Evolutionary conservation across 2,797 vertebrate genomes (phyloP), one percentile per base, ranked within the genome.

Genomic region (Coendou prehensilis): DNA sequence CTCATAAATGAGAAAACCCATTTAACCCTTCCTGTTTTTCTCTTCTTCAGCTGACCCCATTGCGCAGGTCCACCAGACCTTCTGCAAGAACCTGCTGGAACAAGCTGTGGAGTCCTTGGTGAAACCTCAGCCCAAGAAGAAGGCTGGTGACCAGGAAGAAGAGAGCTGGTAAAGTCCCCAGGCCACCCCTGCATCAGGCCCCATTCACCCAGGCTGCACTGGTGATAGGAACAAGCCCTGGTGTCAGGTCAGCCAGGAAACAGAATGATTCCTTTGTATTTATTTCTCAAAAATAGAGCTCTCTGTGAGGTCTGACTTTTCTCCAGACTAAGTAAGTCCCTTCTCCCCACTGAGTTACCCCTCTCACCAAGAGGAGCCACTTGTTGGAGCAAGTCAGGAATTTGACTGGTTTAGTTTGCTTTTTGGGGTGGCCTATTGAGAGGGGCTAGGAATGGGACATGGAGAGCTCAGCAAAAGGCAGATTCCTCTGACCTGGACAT

Each of bases 1-100:
- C 41, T 41, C 15, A 2, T 6, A 15, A n/a, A 26, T 45, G 15
- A 79, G 20, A 71, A 41, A 26, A 37, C 63, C 45, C 28, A 10
- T n/a, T 71, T 73, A 87, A 89, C 52, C 5, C 33, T 9, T 54
- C 67, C 23, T 57, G 76, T 57, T 56, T 82, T 47, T 15, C 67
- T 92, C 69, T 54, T 93, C 81, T 92, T 15, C 98, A 99, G 99
- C 98, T 4, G 99, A 99, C 98, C 99, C 99, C 87, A 98, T 99
- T 6, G 99, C 99, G 57, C 99, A 99, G 98, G 99, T 99, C 95
- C 99, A 99, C 98, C 99, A 99, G 97, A 99, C 99, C 0, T 99
- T 99, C 98, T 99, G 99, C 98, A 99, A 99, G 98, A 99, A 99
- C 97, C 99, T 99, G 59, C 96, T 99, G 59, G 99, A 99, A 96